Evolutionary conservation across 2,888 invertebrate species (phyloP).

Genomic region (Folsomia candida): DNA sequence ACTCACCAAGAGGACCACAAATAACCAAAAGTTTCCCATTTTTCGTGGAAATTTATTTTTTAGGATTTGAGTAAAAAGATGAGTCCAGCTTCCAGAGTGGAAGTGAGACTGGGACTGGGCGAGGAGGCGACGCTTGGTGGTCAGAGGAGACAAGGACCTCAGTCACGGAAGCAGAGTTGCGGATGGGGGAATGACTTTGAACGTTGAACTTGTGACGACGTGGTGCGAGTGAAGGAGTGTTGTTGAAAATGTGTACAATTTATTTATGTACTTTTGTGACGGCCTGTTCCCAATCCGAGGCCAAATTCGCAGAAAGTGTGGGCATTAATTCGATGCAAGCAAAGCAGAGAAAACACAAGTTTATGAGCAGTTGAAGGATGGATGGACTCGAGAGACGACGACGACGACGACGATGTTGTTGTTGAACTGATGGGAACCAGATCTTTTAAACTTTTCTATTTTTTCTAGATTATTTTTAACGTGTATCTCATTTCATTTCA

Average conservation of each 20-base stretch:
- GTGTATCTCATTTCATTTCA: constrained; percentile 1
- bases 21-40: constrained; percentile 25
- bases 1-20: background rate
- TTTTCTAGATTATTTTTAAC: background rate
- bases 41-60: background rate
- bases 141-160: background rate
- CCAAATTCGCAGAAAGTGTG: constrained; percentile 13
- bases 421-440: background rate
- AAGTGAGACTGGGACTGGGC: background rate
- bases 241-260: background rate
- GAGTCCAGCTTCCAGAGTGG: background rate
- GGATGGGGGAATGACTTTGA: background rate
- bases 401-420: background rate
- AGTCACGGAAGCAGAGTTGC: background rate
- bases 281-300: background rate
- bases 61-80: constrained; percentile 6
- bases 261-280: background rate
- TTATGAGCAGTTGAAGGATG: background rate
- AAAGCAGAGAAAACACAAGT: background rate
- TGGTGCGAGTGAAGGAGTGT: no score
- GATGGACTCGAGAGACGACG: background rate
- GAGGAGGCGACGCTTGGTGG: no score
- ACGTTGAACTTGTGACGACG: background rate
- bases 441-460: background rate
- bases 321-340: background rate